Evolutionary conservation across 1,140 invertebrate genomes (phyloP), one percentile per base, ranked within the genome.

Genomic region (Stenopsyche tienmushanensis): DNA sequence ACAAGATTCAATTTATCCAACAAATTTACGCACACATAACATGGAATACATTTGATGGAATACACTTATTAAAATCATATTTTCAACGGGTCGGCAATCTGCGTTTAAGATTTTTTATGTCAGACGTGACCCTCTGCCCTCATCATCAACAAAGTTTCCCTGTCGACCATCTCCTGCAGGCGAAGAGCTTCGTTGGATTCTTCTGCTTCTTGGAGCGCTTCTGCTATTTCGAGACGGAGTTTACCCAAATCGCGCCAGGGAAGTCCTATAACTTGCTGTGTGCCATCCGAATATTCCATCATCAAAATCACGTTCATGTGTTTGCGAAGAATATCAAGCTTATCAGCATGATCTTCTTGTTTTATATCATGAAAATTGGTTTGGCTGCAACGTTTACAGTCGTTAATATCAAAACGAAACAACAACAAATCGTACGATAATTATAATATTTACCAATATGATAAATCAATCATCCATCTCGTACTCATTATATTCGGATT

Each of bases 381-480:
- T n/a, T n/a, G n/a, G n/a, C n/a, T n/a, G n/a, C n/a, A n/a, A n/a
- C n/a, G n/a, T n/a, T n/a, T n/a, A n/a, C n/a, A n/a, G n/a, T n/a
- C n/a, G n/a, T n/a, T n/a, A n/a, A n/a, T n/a, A n/a, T n/a, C n/a
- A n/a, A n/a, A n/a, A n/a, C n/a, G n/a, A n/a, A n/a, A n/a, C n/a
- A n/a, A n/a, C n/a, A n/a, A n/a, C n/a, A n/a, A n/a, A n/a, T n/a
- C n/a, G n/a, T n/a, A n/a, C n/a, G n/a, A n/a, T n/a, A n/a, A n/a
- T 18, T 3, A 42, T 57, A 29, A 29, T 57, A 21, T 18, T 57
- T 53, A 64, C 62, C 62, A 64, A 24, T 54, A 55, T 24, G 62
- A 64, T 24, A 64, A 20, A 53, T 64, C 62, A 10, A 64, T 64
- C 50, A 54, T 54, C 62, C 62, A 64, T 25, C 29, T 41, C 13